These are phyloP conservation scores for Hedya salicella DNA, from an alignment of 2,888 invertebrate species.

Conservation along the genomic window DNA sequence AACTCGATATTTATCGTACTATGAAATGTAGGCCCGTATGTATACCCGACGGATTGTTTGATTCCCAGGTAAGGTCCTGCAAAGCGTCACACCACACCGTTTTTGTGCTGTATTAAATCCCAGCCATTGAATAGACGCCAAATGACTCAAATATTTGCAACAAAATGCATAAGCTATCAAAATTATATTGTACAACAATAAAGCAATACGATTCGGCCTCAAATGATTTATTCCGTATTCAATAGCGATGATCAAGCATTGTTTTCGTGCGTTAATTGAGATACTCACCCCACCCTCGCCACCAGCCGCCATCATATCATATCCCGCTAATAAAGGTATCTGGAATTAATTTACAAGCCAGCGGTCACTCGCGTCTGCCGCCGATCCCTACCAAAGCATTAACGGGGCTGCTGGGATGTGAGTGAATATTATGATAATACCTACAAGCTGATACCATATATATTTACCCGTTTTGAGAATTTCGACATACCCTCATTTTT, in stretches of 20 bases:
- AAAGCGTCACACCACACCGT: too few relatives aligned
- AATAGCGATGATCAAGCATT: constrained; percentile 14
- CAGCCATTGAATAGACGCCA: too few relatives aligned
- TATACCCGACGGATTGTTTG: too few relatives aligned
- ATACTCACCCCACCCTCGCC: neutral
- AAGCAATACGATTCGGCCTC: neutral
- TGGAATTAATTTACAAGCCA: constrained; percentile 17
- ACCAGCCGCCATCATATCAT: neutral
- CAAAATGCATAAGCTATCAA: neutral
- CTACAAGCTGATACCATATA: too few relatives aligned
- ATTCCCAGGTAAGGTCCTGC: too few relatives aligned
- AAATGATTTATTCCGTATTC: constrained; percentile 20
- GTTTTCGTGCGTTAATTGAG: constrained; percentile 18
- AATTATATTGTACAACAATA: constrained; percentile 1
- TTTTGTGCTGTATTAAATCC: too few relatives aligned
- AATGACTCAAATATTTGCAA: neutral
- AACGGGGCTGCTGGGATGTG: constrained; percentile 1
- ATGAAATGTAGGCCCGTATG: too few relatives aligned
- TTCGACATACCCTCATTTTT: too few relatives aligned
- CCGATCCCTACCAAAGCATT: constrained; percentile 7
- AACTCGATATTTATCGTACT: too few relatives aligned
- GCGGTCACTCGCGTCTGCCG: neutral
- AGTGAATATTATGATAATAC: neutral
- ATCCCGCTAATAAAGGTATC: constrained; percentile 9
- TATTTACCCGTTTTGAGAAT: too few relatives aligned